phyloP scores from a whole-genome alignment of 2,797 vertebrate species.

The Crotalus adamanteus region DNA sequence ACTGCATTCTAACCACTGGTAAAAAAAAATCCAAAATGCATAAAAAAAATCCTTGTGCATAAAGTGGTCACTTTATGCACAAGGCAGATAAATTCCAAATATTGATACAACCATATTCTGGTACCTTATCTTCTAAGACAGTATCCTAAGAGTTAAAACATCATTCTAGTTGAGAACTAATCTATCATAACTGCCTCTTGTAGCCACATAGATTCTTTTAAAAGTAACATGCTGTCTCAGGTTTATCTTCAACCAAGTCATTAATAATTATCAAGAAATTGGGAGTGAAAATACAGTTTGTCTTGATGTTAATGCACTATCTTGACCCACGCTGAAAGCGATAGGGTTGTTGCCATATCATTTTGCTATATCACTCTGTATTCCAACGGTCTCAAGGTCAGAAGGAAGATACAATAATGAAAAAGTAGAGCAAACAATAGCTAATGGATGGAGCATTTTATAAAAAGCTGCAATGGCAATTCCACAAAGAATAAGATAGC shows the following conservation, averaged over 20 bases:
- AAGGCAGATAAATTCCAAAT: background rate
- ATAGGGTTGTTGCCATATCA: slow-evolving; percentile 41
- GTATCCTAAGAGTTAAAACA: slow-evolving; percentile 35
- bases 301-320: slow-evolving; percentile 56
- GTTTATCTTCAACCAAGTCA: slow-evolving; percentile 57
- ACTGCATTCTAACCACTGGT: background rate
- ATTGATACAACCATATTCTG: background rate
- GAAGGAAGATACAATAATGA: slow-evolving; percentile 60
- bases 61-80: no score
- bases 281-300: slow-evolving; percentile 54
- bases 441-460: slow-evolving; percentile 65
- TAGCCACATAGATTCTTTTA: slow-evolving; percentile 20
- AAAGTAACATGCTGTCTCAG: slow-evolving; percentile 53
- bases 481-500: slow-evolving; percentile 60
- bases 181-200: slow-evolving; percentile 29
- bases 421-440: slow-evolving; percentile 66
- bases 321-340: slow-evolving; percentile 45
- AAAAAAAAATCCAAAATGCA: no score
- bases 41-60: no score
- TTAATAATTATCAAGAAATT: slow-evolving; percentile 61
- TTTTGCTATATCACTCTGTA: slow-evolving; percentile 38
- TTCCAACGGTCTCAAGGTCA: slow-evolving; percentile 70
- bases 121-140: slow-evolving; percentile 1
- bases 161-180: slow-evolving; percentile 27
- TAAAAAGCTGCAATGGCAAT: slow-evolving; percentile 65